Conservation (phyloP, 2,797 vertebrate genomes). For the Protosalanx chinensis region DNA sequence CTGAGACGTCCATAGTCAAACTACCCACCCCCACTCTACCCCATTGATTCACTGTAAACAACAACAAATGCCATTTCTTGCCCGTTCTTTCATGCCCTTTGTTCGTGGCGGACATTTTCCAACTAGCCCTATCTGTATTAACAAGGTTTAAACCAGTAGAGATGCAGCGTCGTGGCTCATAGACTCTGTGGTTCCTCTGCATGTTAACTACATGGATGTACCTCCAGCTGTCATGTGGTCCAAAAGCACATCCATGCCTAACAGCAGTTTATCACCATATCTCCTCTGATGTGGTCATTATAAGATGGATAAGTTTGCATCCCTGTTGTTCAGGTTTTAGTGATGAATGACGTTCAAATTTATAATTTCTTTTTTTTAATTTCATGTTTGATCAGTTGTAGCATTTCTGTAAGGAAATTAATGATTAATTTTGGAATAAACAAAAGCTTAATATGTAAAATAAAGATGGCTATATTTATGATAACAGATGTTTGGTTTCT, state of each 20-base stretch:
- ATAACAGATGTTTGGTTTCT: constrained; percentile 26
- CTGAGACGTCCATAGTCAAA: not conserved
- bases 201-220: not conserved
- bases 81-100: not conserved
- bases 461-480: constrained; percentile 60
- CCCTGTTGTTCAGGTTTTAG: constrained; percentile 9
- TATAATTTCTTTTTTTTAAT: constrained; percentile 11
- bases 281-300: not conserved
- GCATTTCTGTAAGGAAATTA: constrained; percentile 29
- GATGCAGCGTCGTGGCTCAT: not conserved
- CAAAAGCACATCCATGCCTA: not conserved
- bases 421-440: constrained; percentile 40
- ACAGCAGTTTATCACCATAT: not conserved
- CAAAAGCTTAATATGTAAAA: constrained; percentile 34
- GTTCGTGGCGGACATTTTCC: not conserved
- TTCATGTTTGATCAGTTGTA: constrained; percentile 28
- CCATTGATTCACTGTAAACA: constrained; percentile 5
- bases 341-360: constrained; percentile 15
- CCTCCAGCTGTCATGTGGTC: not conserved
- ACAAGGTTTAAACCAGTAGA: not conserved
- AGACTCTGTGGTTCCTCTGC: not conserved
- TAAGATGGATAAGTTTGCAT: not conserved
- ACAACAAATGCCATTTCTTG: not conserved
- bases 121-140: not conserved
- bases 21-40: too few species aligned